Percentiles rank a stretch among this genome's conserved stretches.
Conservation (phyloP, 2,797 vertebrate genomes). For the Hoplostethus mediterraneus region DNA sequence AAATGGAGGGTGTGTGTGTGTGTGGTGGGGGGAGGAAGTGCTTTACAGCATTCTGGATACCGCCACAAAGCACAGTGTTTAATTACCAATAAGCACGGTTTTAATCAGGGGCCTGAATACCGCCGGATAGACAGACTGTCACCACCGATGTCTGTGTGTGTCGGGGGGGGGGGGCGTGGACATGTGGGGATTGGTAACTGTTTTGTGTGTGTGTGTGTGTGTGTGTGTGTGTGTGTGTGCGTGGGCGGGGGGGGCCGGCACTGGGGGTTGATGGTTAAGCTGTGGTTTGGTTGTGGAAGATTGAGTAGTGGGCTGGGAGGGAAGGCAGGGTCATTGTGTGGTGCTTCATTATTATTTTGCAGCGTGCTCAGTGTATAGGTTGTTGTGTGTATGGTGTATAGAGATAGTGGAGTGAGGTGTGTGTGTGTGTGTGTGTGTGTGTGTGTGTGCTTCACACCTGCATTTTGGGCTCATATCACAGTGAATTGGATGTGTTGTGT, state of each 20-base stretch:
- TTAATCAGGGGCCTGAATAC: conserved; percentile 79
- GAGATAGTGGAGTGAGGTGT: conserved; percentile 49
- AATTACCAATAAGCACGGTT: conserved; percentile 86
- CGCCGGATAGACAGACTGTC: conserved; percentile 66
- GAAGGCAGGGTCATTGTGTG: conserved; percentile 24
- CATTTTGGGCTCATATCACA: conserved; percentile 65
- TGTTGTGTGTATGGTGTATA: conserved; percentile 25
- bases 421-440: conserved; percentile 20
- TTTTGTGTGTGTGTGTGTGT: conserved; percentile 3
- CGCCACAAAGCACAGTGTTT: conserved; percentile 82
- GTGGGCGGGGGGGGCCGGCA: not conserved
- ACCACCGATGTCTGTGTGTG: conserved; percentile 53
- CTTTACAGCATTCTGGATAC: conserved; percentile 76
- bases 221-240: conserved; percentile 1
- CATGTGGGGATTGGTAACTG: conserved; percentile 30
- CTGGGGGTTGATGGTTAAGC: conserved; percentile 47
- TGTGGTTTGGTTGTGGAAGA: conserved; percentile 52
- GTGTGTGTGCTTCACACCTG: conserved; percentile 64
- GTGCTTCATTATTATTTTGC: conserved; percentile 59
- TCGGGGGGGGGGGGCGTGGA: conserved; percentile 28
- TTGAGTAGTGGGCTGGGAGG: conserved; percentile 38
- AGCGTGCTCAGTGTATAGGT: conserved; percentile 55
- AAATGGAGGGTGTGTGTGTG: conserved; percentile 56
- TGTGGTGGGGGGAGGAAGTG: conserved; percentile 51
- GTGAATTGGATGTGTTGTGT: conserved; percentile 68